phyloP scores from a whole-genome alignment of 2,797 vertebrate genomes.

The Brotula barbata region DNA sequence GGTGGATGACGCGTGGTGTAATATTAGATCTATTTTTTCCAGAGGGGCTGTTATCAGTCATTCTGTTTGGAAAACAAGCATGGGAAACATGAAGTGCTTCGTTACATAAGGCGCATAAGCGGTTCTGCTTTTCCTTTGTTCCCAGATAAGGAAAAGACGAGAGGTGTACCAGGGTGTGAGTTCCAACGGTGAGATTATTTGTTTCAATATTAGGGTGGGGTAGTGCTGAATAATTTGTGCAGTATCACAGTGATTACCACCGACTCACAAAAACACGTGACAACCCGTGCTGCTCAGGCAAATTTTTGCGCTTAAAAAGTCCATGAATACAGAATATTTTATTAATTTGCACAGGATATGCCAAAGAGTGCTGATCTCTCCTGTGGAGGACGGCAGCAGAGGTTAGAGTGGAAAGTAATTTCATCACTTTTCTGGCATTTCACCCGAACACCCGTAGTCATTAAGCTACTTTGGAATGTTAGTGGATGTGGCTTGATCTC shows the following conservation, averaged over 20 bases:
- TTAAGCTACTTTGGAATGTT: slow-evolving; percentile 50
- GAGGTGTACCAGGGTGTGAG: slow-evolving; percentile 22
- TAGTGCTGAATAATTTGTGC: no score
- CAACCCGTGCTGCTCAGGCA: no score
- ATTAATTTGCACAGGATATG: no score
- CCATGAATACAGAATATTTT: no score
- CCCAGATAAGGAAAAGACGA: slow-evolving; percentile 58
- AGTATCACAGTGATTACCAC: no score
- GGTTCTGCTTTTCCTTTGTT: slow-evolving; percentile 25
- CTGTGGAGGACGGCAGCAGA: no score
- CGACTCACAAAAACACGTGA: no score
- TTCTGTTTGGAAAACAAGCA: slow-evolving; percentile 43
- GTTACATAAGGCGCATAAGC: slow-evolving; percentile 48
- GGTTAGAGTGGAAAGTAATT: no score
- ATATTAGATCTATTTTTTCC: slow-evolving; percentile 52
- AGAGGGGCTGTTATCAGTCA: slow-evolving; percentile 39
- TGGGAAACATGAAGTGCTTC: slow-evolving; percentile 50
- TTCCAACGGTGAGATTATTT: slow-evolving; percentile 22
- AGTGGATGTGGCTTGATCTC: slow-evolving; percentile 60
- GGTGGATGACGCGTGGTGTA: slow-evolving; percentile 48
- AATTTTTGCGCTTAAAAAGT: no score
- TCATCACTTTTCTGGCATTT: slow-evolving; percentile 19
- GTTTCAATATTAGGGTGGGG: slow-evolving; percentile 10
- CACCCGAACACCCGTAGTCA: slow-evolving; percentile 65
- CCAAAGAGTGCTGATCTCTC: no score